phyloP scores from a whole-genome alignment of 2,797 vertebrate species.

The Phrynocephalus forsythii region DNA sequence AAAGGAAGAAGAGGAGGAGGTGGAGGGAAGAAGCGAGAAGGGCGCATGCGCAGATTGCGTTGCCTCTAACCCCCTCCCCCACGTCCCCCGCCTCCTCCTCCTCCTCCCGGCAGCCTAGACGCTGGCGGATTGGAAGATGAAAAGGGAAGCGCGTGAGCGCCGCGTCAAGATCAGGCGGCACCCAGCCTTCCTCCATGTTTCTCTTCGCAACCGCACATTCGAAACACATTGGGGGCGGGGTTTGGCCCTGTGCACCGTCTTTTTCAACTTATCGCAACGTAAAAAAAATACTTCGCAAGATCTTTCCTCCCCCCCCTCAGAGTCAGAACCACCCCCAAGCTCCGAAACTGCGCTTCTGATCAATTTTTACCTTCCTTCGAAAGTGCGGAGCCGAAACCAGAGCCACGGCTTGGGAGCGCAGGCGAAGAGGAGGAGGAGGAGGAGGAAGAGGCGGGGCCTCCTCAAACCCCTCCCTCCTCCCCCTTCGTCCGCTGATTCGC shows the following conservation, averaged over 20 bases:
- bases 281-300: background rate
- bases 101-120: background rate
- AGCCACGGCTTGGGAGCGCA: background rate
- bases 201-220: background rate
- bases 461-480: background rate
- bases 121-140: background rate
- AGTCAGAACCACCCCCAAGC: too few species aligned
- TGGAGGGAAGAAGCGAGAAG: background rate
- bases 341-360: too few species aligned
- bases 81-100: too few species aligned
- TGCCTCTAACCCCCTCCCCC: rapidly evolving
- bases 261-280: background rate
- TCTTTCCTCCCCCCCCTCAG: too few species aligned
- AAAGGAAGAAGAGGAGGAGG: background rate
- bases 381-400: background rate
- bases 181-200: rapidly evolving
- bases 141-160: background rate
- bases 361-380: background rate
- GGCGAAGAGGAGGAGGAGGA: rapidly evolving
- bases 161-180: constrained; percentile 33
- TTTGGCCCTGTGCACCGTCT: background rate
- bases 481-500: background rate
- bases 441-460: background rate
- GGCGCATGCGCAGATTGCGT: background rate
- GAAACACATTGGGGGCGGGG: background rate